These are phyloP conservation scores for Lepus oiostolus DNA, from an alignment of 2,797 vertebrate species.

Conservation along the genomic window DNA sequence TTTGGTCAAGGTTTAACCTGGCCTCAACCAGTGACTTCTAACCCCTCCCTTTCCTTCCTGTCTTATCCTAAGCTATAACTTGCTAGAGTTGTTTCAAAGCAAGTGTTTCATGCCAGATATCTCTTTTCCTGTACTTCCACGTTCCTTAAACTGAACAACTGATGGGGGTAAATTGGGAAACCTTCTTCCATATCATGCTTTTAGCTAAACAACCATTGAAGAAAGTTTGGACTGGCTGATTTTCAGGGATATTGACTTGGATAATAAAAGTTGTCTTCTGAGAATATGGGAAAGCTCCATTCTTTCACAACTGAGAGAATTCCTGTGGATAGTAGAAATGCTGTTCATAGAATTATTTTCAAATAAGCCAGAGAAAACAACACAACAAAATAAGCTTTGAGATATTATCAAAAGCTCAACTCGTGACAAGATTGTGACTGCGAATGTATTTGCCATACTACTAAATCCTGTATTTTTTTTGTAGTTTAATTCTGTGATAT, in stretches of 20 bases:
- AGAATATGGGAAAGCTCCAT: neutral
- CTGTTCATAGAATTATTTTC: neutral
- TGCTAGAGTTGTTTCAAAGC: constrained; percentile 41
- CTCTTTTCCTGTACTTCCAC: constrained; percentile 4
- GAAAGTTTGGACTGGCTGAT: neutral
- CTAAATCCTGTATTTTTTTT: constrained; percentile 46
- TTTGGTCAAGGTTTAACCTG: constrained; percentile 66
- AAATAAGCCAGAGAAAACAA: neutral
- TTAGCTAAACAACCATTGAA: constrained; percentile 38
- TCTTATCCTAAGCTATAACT: constrained; percentile 58
- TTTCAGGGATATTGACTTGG: constrained; percentile 34
- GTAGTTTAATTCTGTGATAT: constrained; percentile 46
- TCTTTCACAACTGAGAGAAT: constrained; percentile 13
- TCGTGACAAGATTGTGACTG: neutral
- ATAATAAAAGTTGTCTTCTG: constrained; percentile 19
- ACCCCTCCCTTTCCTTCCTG: constrained; percentile 79
- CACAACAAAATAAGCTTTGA: neutral
- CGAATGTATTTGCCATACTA: neutral
- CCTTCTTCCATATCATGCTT: neutral
- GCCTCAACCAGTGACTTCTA: constrained; percentile 40
- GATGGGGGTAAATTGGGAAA: neutral
- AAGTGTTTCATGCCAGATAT: constrained; percentile 38
- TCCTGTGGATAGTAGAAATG: neutral
- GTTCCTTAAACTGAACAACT: neutral
- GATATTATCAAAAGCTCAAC: neutral